Evolutionary conservation across 2,113 vertebrate genomes (phyloP), one percentile per base, ranked within the genome.

Genomic region (Crocuta crocuta): DNA sequence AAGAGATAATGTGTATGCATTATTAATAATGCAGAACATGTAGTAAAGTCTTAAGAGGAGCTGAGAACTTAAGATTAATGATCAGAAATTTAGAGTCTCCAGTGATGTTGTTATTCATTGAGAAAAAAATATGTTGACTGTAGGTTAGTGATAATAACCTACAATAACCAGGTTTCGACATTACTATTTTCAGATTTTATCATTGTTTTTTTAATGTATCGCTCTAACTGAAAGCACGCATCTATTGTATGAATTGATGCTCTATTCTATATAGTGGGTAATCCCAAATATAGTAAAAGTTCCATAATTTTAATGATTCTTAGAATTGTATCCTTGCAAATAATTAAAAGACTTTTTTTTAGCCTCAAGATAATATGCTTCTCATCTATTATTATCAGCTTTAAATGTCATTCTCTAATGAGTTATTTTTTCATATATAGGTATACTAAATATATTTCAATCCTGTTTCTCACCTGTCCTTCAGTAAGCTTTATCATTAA

Each of bases 161-260:
- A 3, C 9, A 50, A 5, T 93, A 68, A 58, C 48, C 39, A 61
- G 74, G 16, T 48, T 70, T 89, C 78, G 50, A n/a, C 33, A 61
- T 76, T 70, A 55, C 4, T 70, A 33, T 89, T 58, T 96, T 93
- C 23, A 76, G 63, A 55, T 93, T 92, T 93, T 76, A 83, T 43
- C 2, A 73, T 88, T 76, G 26, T 89, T 89, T 31, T 68, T 61
- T 78, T 91, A 68, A 91, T 82, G 12, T 96, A 82, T 91, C 21
- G 33, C 39, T 68, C 88, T 71, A 48, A 84, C 28, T 81, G 35
- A 50, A 80, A 33, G 23, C 31, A 68, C 35, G 58, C 5, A 48
- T 12, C 48, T 87, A 7, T 50, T 80, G 35, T 65, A 53, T 78
- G 91, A 84, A n/a, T 55, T 55, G 5, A 93, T 78, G 26, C 10